phyloP scores from a whole-genome alignment of 2,113 vertebrate species.

The Toxostoma redivivum region DNA sequence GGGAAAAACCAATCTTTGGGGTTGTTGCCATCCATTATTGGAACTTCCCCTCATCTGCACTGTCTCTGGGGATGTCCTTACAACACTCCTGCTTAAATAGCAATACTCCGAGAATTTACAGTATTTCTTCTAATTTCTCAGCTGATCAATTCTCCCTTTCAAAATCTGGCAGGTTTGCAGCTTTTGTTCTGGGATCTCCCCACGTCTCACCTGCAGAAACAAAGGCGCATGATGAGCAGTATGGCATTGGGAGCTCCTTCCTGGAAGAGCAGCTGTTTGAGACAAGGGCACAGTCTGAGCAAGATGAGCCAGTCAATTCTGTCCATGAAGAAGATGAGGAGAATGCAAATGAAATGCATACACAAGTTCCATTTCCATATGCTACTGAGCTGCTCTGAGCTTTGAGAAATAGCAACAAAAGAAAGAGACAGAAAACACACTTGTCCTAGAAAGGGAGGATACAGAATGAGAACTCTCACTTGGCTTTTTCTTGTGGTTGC shows the following conservation, averaged over 20 bases:
- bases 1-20: neutral
- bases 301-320: neutral
- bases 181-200: slow-evolving; percentile 72
- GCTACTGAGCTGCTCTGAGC: slow-evolving; percentile 44
- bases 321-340: neutral
- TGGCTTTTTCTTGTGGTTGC: neutral
- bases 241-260: slow-evolving; percentile 71
- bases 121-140: neutral
- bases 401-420: neutral
- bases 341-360: neutral
- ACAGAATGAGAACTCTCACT: neutral
- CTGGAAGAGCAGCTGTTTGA: slow-evolving; percentile 74
- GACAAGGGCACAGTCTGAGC: neutral
- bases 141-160: neutral
- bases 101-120: neutral
- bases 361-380: neutral
- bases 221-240: slow-evolving; percentile 64
- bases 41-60: neutral
- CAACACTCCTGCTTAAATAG: neutral
- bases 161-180: slow-evolving; percentile 75
- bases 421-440: neutral
- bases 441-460: neutral
- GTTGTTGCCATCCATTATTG: neutral
- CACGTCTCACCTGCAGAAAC: slow-evolving; percentile 75
- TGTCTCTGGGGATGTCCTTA: neutral